These are phyloP conservation scores for Crematogaster levior DNA, from an alignment of 2,888 invertebrate species.

Conservation along the genomic window DNA sequence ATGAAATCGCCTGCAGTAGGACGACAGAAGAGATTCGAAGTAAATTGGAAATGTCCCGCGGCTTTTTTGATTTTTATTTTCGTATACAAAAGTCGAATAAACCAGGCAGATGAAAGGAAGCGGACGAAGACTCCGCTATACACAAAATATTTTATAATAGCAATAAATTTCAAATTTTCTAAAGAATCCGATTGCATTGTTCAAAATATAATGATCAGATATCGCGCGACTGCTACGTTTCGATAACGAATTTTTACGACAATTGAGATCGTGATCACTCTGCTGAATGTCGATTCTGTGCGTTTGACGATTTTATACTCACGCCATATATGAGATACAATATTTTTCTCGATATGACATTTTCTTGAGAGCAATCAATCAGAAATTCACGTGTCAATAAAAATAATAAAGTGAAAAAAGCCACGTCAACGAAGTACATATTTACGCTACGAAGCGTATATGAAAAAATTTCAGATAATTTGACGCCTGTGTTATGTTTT, in stretches of 20 bases:
- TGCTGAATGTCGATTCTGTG: background rate
- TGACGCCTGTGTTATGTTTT: background rate
- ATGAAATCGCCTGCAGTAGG: slow-evolving; percentile 58
- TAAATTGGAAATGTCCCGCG: slow-evolving; percentile 59
- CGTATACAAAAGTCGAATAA: slow-evolving; percentile 13
- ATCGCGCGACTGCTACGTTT: slow-evolving; percentile 47
- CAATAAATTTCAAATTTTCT: background rate
- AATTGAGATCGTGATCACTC: slow-evolving; percentile 62
- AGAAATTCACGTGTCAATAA: background rate
- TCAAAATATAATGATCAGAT: slow-evolving; percentile 54
- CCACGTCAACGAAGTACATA: background rate
- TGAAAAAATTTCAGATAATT: background rate
- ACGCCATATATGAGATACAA: too few relatives aligned
- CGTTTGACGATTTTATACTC: slow-evolving; percentile 1
- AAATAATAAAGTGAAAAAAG: slow-evolving; percentile 3
- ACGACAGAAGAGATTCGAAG: slow-evolving; percentile 57
- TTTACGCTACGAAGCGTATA: background rate
- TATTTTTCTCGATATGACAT: background rate
- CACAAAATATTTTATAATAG: background rate
- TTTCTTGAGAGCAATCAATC: background rate
- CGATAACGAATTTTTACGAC: slow-evolving; percentile 61
- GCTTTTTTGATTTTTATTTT: slow-evolving; percentile 41
- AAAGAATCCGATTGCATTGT: background rate
- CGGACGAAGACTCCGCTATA: background rate
- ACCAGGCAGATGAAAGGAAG: background rate